These are phyloP conservation scores for Phortica variegata DNA, from an alignment of 1,140 invertebrate species.

Conservation along the genomic window DNA sequence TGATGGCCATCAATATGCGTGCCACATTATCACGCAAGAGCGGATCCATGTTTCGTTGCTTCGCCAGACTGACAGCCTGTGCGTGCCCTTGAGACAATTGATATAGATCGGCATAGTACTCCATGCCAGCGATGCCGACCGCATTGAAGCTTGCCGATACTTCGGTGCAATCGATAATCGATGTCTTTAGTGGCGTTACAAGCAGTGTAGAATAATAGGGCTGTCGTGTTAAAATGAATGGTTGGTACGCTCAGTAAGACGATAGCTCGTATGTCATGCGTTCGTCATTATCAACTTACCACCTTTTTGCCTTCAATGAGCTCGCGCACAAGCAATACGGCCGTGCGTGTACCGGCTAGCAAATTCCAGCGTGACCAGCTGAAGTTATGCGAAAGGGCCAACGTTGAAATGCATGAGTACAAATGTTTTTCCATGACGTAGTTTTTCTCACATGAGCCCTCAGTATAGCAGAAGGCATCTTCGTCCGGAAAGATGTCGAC, in stretches of 20 bases:
- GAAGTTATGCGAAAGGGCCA: slow-evolving; percentile 76
- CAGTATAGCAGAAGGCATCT: slow-evolving; percentile 81
- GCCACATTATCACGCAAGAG: slow-evolving; percentile 49
- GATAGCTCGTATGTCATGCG: neutral
- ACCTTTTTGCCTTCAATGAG: slow-evolving; percentile 64
- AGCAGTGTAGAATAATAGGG: slow-evolving; percentile 63
- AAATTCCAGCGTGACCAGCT: slow-evolving; percentile 89
- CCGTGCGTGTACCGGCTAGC: slow-evolving; percentile 64
- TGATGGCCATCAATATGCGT: slow-evolving; percentile 41
- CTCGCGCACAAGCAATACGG: slow-evolving; percentile 74
- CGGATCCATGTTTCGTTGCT: slow-evolving; percentile 46
- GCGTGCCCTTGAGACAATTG: slow-evolving; percentile 59
- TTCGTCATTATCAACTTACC: too few species aligned
- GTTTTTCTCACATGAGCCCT: slow-evolving; percentile 69
- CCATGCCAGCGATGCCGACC: slow-evolving; percentile 61
- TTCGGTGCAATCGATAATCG: slow-evolving; percentile 69
- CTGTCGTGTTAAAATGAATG: slow-evolving; percentile 49
- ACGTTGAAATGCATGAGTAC: slow-evolving; percentile 80
- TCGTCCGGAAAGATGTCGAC: slow-evolving; percentile 87
- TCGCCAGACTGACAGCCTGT: slow-evolving; percentile 40
- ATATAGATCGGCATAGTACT: slow-evolving; percentile 72
- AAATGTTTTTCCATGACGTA: slow-evolving; percentile 75
- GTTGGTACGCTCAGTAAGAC: neutral
- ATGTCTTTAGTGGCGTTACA: slow-evolving; percentile 65
- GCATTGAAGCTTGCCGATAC: slow-evolving; percentile 67